Conservation (phyloP, 2,888 invertebrate species). For the Hydriomena furcata region DNA sequence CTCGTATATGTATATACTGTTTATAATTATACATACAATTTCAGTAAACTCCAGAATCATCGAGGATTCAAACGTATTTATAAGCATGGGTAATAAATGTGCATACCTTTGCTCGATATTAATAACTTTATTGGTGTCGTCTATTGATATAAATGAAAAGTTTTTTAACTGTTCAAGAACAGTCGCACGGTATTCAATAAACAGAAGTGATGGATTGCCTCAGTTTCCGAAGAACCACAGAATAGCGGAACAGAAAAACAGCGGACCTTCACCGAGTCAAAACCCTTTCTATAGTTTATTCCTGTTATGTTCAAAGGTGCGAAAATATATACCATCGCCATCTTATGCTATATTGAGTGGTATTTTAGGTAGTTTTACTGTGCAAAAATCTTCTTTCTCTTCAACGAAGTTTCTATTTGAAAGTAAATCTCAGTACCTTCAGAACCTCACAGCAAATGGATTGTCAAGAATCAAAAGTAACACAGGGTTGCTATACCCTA, state of each 20-base stretch:
- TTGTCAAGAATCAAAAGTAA: neutral
- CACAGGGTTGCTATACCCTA: neutral
- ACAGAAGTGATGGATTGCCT: neutral
- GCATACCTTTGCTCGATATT: conserved; percentile 14
- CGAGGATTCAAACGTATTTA: conserved; percentile 6
- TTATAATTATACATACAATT: neutral
- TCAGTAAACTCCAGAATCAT: neutral
- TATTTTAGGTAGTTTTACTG: neutral
- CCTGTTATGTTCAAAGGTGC: neutral
- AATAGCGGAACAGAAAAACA: too few relatives aligned
- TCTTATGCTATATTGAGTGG: neutral
- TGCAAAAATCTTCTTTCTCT: neutral
- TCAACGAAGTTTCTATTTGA: neutral
- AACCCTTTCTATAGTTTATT: neutral
- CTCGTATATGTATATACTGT: too few relatives aligned
- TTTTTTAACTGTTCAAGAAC: conserved; percentile 1
- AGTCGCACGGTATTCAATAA: neutral
- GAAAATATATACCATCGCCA: neutral
- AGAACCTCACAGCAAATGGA: neutral
- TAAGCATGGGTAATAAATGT: conserved; percentile 11
- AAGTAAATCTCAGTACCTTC: neutral
- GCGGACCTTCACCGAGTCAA: neutral
- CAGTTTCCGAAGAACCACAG: neutral
- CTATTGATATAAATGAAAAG: conserved; percentile 18
- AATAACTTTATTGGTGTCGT: conserved; percentile 11